Evolutionary conservation across 2,797 vertebrate genomes (phyloP).

Genomic region (Manis javanica): DNA sequence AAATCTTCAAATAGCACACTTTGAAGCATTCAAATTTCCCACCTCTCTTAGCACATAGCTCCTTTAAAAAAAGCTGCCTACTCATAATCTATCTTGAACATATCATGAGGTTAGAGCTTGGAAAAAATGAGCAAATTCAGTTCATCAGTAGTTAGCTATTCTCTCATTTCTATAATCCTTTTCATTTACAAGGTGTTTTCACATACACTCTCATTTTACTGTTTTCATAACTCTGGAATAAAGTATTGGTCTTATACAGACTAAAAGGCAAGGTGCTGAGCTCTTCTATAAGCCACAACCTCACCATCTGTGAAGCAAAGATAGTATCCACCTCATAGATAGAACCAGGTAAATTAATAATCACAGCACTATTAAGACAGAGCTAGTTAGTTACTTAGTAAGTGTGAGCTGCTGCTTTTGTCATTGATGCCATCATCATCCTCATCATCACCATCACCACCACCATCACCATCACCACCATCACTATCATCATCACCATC

Average conservation of each 20-base stretch:
- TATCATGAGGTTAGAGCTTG: neutral
- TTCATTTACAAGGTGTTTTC: neutral
- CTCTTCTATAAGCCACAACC: neutral
- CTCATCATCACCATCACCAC: too few species aligned
- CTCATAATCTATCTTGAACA: neutral
- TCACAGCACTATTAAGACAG: neutral
- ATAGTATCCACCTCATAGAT: neutral
- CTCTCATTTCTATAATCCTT: neutral
- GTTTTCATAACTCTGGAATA: neutral
- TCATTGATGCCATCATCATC: too few species aligned
- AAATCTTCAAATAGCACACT: neutral
- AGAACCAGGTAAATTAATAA: neutral
- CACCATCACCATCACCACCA: too few species aligned
- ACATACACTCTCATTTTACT: neutral
- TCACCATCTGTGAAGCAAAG: neutral
- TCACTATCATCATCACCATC: too few species aligned
- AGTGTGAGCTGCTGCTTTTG: neutral
- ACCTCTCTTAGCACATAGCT: neutral
- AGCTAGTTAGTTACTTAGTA: neutral
- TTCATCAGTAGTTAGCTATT: neutral
- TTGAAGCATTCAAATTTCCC: neutral
- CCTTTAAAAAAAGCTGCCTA: neutral
- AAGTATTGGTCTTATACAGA: neutral
- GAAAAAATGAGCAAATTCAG: neutral
- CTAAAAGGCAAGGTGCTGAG: neutral